phyloP scores from a whole-genome alignment of 2,113 vertebrate species.

The Panurus biarmicus region DNA sequence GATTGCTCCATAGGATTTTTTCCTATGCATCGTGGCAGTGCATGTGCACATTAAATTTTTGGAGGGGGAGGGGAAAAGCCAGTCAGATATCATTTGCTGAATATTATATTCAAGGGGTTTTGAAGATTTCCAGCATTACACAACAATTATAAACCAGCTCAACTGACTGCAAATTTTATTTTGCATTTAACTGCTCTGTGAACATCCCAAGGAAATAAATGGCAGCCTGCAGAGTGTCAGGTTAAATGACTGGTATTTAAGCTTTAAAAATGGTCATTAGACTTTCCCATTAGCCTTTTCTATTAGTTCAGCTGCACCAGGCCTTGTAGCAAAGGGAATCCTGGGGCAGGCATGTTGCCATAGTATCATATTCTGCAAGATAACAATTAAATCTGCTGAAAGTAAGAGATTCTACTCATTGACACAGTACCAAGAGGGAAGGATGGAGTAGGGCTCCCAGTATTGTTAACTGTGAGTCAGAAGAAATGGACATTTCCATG shows the following conservation, averaged over 20 bases:
- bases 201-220: neutral
- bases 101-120: neutral
- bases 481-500: neutral
- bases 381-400: neutral
- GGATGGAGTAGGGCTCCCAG: neutral
- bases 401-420: neutral
- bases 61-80: neutral
- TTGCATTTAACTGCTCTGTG: neutral
- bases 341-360: neutral
- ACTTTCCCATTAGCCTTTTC: neutral
- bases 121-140: neutral
- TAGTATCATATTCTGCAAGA: neutral
- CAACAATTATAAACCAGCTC: neutral
- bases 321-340: neutral
- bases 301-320: constrained; percentile 22
- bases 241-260: constrained; percentile 12
- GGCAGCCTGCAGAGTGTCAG: neutral
- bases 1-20: constrained; percentile 33
- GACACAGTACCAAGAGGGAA: neutral
- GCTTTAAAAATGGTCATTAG: constrained; percentile 35
- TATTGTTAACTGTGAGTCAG: neutral
- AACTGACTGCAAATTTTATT: neutral
- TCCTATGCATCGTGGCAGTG: constrained; percentile 55
- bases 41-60: neutral
- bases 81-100: neutral